Percentiles rank a stretch among this genome's conserved stretches.
Conservation (phyloP, 2,113 vertebrate genomes). For the Paedocypris sp. region DNA sequence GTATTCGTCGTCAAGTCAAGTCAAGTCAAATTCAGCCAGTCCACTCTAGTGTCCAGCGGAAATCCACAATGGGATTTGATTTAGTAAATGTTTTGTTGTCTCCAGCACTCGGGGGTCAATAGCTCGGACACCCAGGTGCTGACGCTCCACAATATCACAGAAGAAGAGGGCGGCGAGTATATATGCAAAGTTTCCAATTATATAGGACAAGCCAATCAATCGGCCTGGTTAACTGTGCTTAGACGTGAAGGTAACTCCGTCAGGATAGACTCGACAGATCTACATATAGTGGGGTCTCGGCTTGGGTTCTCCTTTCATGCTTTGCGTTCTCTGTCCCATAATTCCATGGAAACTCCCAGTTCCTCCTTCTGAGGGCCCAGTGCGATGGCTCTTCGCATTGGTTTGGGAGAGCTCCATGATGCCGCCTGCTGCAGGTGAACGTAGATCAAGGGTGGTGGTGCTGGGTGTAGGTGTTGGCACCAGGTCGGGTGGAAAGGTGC, state of each 20-base stretch:
- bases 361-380: background rate
- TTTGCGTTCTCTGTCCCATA: slow-evolving; percentile 39
- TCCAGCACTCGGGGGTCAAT: slow-evolving; percentile 99
- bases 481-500: slow-evolving; percentile 67
- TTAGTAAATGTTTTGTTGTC: slow-evolving; percentile 48
- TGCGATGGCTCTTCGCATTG: background rate
- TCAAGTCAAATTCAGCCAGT: background rate
- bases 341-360: slow-evolving; percentile 91
- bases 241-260: slow-evolving; percentile 83
- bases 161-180: slow-evolving; percentile 98
- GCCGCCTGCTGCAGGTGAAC: slow-evolving; percentile 79
- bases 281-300: slow-evolving; percentile 34
- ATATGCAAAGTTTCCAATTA: slow-evolving; percentile 99
- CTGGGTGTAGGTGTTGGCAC: background rate
- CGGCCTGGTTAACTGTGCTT: slow-evolving; percentile 98
- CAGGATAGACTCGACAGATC: slow-evolving; percentile 37
- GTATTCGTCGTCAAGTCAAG: too few relatives aligned
- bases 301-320: background rate
- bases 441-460: slow-evolving; percentile 63
- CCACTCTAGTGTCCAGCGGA: background rate
- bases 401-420: slow-evolving; percentile 75
- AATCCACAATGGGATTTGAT: slow-evolving; percentile 29
- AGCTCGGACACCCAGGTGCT: slow-evolving; percentile 98
- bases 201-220: slow-evolving; percentile 99
- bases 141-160: slow-evolving; percentile 98